Conservation (phyloP, 92 coral and sea anemone genomes). For the Epizoanthus illoricatus region DNA sequence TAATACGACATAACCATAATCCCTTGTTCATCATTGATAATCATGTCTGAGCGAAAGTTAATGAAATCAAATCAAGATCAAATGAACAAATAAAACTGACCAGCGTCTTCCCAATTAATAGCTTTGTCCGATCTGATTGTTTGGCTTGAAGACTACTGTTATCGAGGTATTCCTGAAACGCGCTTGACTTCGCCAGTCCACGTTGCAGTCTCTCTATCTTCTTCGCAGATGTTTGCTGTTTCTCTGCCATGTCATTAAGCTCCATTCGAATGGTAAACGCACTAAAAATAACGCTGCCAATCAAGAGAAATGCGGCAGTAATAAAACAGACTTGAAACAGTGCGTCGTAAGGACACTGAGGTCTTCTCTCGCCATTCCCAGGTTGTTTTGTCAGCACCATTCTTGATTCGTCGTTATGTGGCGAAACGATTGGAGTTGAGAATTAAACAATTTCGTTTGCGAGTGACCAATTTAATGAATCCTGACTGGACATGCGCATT, state of each 20-base stretch:
- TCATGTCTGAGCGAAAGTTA: too few species aligned
- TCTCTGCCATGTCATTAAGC: slow-evolving; percentile 11
- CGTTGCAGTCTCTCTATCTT: not conserved
- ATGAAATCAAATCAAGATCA: too few species aligned
- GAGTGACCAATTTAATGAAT: not conserved
- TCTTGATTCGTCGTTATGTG: not conserved
- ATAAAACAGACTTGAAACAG: slow-evolving; percentile 17
- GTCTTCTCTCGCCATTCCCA: not conserved
- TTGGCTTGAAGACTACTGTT: not conserved
- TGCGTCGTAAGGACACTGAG: not conserved
- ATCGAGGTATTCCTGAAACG: not conserved
- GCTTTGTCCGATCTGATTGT: not conserved
- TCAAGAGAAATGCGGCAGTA: slow-evolving; percentile 15
- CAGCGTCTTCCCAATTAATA: too few species aligned
- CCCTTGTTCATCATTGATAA: not conserved
- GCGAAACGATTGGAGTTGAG: not conserved
- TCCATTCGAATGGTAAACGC: slow-evolving; percentile 18
- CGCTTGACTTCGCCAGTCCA: not conserved
- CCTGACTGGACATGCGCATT: slow-evolving; percentile 24
- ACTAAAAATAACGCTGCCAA: slow-evolving; percentile 34
- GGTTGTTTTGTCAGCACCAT: slow-evolving; percentile 1
- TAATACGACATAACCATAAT: not conserved
- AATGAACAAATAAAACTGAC: too few species aligned
- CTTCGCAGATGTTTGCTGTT: not conserved
- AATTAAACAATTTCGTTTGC: not conserved